Evolutionary conservation across 2,113 vertebrate genomes (phyloP).

Genomic region (Tachysurus vachellii): DNA sequence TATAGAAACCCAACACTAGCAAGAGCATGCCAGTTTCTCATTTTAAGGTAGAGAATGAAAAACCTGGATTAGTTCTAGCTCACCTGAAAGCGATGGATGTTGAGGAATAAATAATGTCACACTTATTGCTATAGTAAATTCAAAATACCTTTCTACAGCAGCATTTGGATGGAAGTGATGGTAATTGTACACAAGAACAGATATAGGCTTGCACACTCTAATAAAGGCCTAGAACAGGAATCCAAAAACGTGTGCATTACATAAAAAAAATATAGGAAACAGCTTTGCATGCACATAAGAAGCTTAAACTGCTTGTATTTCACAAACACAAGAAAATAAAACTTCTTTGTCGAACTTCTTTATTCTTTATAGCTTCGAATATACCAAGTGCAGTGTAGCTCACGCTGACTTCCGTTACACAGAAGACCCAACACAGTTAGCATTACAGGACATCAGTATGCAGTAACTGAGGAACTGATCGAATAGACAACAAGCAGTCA

Average conservation of each 20-base stretch:
- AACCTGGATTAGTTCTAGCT: neutral
- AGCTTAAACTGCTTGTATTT: neutral
- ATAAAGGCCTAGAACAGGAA: neutral
- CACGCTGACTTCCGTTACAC: neutral
- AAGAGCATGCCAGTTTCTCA: neutral
- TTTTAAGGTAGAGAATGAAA: neutral
- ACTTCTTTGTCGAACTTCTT: neutral
- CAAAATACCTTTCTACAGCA: neutral
- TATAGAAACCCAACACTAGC: neutral
- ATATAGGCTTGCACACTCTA: neutral
- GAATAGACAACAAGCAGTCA: constrained; percentile 2
- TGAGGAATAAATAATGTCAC: neutral
- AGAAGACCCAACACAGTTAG: neutral
- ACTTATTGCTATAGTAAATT: neutral
- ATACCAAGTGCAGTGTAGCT: neutral
- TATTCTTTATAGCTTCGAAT: neutral
- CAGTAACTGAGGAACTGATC: constrained; percentile 9
- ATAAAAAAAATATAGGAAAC: neutral
- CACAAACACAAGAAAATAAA: neutral
- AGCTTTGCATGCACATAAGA: neutral
- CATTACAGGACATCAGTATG: neutral
- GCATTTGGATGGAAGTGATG: neutral
- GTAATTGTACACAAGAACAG: neutral
- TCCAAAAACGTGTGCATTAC: neutral
- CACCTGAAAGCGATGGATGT: neutral